These are phyloP conservation scores for Felis catus DNA, from an alignment of 2,113 vertebrate species.

Conservation along the genomic window DNA sequence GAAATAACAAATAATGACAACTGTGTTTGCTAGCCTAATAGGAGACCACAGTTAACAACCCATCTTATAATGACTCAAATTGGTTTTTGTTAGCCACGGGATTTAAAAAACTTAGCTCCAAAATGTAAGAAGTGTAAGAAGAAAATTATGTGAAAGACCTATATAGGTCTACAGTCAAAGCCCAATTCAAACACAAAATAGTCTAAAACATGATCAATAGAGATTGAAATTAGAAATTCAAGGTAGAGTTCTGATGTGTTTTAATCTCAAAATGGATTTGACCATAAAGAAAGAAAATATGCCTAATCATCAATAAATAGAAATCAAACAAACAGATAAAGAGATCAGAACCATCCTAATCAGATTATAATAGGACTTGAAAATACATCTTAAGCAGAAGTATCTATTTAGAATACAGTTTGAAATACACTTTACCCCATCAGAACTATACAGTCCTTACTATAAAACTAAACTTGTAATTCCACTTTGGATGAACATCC, in stretches of 20 bases:
- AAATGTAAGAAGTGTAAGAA: not conserved
- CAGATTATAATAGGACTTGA: slow-evolving; percentile 35
- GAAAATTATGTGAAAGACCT: slow-evolving; percentile 29
- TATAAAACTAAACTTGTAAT: not conserved
- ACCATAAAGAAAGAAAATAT: not conserved
- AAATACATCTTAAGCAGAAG: not conserved
- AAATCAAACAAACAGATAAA: not conserved
- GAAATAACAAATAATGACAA: slow-evolving; percentile 69
- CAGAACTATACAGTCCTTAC: not conserved
- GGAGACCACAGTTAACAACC: slow-evolving; percentile 51
- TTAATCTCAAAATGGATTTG: slow-evolving; percentile 7
- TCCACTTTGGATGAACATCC: not conserved
- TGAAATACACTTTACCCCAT: not conserved
- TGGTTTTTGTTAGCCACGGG: not conserved
- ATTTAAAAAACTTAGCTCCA: not conserved
- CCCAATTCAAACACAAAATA: slow-evolving; percentile 41
- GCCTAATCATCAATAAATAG: slow-evolving; percentile 42
- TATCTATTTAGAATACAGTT: not conserved
- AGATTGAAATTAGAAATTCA: not conserved
- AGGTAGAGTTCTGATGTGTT: not conserved
- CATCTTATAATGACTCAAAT: slow-evolving; percentile 54
- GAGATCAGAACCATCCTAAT: slow-evolving; percentile 18
- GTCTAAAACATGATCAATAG: slow-evolving; percentile 33
- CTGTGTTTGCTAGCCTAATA: slow-evolving; percentile 45
- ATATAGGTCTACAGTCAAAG: not conserved